These are phyloP conservation scores for Pangasius mekongensis DNA, from an alignment of 2,797 vertebrate species.

Conservation along the genomic window DNA sequence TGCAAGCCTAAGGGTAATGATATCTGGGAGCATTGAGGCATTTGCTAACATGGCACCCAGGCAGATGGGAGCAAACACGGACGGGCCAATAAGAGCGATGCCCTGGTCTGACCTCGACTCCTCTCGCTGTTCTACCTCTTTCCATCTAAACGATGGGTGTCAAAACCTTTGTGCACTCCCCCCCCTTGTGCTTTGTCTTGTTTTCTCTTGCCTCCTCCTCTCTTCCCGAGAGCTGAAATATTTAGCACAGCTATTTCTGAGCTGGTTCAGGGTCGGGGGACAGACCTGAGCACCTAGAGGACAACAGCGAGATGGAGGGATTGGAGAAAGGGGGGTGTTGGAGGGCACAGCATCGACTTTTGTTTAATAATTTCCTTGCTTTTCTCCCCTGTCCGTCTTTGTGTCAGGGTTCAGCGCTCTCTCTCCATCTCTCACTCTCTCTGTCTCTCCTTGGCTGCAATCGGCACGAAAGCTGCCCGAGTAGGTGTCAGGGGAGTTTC, in stretches of 20 bases:
- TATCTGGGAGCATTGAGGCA: conserved; percentile 36
- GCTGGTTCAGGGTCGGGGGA: conserved; percentile 66
- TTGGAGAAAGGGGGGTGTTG: conserved; percentile 24
- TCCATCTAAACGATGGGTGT: conserved; percentile 59
- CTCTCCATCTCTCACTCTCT: neutral
- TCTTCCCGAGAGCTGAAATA: conserved; percentile 69
- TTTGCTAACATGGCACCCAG: conserved; percentile 42
- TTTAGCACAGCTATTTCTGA: conserved; percentile 74
- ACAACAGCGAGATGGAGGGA: conserved; percentile 40
- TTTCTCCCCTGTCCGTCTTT: conserved; percentile 63
- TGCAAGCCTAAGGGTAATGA: conserved; percentile 40
- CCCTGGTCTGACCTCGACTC: conserved; percentile 71
- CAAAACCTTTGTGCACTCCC: conserved; percentile 56
- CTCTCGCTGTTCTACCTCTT: conserved; percentile 65
- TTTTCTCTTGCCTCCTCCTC: conserved; percentile 55
- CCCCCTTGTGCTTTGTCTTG: conserved; percentile 51
- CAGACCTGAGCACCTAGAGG: conserved; percentile 58
- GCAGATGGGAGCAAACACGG: conserved; percentile 55
- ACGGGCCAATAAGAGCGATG: conserved; percentile 73
- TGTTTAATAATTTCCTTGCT: conserved; percentile 73
- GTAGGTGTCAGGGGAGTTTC: conserved; percentile 78
- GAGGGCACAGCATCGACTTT: conserved; percentile 61
- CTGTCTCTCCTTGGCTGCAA: conserved; percentile 55
- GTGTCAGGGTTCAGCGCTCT: conserved; percentile 72
- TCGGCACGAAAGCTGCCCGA: conserved; percentile 60